phyloP scores from a whole-genome alignment of 2,797 vertebrate species.

The Propithecus deckenii region DNA sequence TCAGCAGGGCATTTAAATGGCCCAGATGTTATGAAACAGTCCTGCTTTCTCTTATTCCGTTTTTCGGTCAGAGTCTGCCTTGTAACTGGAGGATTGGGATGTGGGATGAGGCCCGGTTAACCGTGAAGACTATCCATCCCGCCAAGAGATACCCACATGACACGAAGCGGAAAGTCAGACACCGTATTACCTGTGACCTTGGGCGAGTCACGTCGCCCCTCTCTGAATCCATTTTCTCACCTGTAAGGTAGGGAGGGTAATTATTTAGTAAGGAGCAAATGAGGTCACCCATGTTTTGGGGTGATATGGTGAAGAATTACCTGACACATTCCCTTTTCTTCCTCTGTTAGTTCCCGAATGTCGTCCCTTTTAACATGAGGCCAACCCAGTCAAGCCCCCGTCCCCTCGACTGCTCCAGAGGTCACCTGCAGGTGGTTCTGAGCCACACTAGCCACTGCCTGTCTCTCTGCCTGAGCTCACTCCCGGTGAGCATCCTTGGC shows the following conservation, averaged over 20 bases:
- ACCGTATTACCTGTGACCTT: too few species aligned
- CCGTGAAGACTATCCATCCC: background rate
- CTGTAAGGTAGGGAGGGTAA: background rate
- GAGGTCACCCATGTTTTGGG: background rate
- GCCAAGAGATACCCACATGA: background rate
- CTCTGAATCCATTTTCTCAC: background rate
- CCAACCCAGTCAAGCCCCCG: background rate
- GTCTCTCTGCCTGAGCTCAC: background rate
- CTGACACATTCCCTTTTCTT: background rate
- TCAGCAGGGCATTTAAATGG: fast-evolving
- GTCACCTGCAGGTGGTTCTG: background rate
- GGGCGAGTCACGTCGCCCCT: too few species aligned
- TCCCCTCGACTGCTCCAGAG: fast-evolving
- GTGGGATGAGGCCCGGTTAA: background rate
- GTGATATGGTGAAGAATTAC: background rate
- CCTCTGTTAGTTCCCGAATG: background rate
- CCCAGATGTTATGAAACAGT: fast-evolving
- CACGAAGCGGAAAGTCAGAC: background rate
- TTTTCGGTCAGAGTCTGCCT: too few species aligned
- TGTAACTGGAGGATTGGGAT: background rate
- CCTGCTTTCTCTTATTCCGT: background rate
- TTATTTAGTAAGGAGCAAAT: background rate
- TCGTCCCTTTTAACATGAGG: fast-evolving
- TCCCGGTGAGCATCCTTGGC: background rate
- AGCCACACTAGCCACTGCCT: background rate